A percentile compares a stretch with the other conserved stretches of the same genome.
Evolutionary conservation across 2,888 invertebrate species (phyloP).

Genomic region (Theodoxus fluviatilis): DNA sequence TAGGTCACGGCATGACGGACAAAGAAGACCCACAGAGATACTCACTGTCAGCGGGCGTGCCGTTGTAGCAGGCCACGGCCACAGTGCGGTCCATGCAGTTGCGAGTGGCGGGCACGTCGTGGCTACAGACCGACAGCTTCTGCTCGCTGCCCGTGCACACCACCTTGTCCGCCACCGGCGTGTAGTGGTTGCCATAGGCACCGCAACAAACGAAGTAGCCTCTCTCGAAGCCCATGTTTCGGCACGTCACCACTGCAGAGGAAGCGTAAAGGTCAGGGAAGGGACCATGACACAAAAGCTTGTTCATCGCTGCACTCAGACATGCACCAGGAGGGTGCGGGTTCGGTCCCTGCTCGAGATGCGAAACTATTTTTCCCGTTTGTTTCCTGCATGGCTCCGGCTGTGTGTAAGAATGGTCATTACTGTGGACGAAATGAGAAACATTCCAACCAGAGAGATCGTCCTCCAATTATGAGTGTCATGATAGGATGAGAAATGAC

Average conservation of each 20-base stretch:
- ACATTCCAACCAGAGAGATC: no score
- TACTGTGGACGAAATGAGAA: no score
- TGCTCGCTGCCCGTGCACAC: slow-evolving; percentile 45
- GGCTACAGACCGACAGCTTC: slow-evolving; percentile 38
- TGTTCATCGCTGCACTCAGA: no score
- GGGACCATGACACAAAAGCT: no score
- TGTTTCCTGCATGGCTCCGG: no score
- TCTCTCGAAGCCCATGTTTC: slow-evolving; percentile 43
- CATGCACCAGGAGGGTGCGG: no score
- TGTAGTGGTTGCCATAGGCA: slow-evolving; percentile 43
- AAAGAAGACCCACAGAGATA: not conserved
- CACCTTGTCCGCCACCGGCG: slow-evolving; percentile 40
- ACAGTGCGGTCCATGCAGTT: slow-evolving; percentile 40
- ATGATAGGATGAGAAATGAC: no score
- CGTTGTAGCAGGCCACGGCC: slow-evolving; percentile 36
- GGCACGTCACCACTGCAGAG: slow-evolving; percentile 43
- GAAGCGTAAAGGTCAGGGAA: not conserved
- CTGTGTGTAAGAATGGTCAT: no score
- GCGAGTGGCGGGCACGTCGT: slow-evolving; percentile 33
- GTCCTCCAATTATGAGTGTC: no score
- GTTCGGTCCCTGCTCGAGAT: no score
- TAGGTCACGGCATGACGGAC: not conserved
- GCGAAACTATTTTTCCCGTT: no score
- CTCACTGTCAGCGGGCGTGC: slow-evolving; percentile 36
- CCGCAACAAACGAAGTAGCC: slow-evolving; percentile 49